Conservation (phyloP, 2,888 invertebrate genomes). For the Orgyia antiqua region DNA sequence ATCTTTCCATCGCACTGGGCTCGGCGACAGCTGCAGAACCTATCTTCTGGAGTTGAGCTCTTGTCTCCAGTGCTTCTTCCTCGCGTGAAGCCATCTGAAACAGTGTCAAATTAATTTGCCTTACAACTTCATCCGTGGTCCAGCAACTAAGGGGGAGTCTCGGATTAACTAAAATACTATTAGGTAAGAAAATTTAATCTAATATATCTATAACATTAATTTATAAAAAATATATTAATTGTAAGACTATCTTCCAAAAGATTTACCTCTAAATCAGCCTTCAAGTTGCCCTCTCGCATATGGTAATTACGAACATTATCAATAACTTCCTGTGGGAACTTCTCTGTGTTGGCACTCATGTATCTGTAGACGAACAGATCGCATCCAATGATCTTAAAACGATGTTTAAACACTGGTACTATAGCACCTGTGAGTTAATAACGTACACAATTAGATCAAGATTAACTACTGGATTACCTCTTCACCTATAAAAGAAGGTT, state of each 20-base stretch:
- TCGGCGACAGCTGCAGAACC: slow-evolving; percentile 60
- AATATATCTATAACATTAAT: no score
- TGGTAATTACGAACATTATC: slow-evolving; percentile 84
- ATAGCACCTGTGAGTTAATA: slow-evolving; percentile 79
- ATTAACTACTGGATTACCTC: no score
- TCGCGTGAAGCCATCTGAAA: slow-evolving; percentile 51
- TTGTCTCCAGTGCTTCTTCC: slow-evolving; percentile 46
- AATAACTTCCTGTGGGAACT: slow-evolving; percentile 82
- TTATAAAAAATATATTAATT: no score
- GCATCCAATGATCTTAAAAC: slow-evolving; percentile 86
- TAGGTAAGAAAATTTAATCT: no score
- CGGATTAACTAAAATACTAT: no score
- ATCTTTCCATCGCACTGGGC: slow-evolving; percentile 59
- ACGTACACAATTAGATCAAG: no score
- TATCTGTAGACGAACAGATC: slow-evolving; percentile 89
- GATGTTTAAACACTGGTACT: slow-evolving; percentile 84
- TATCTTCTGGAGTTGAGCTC: slow-evolving; percentile 56
- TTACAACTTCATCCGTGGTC: no score
- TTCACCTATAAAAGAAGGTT: no score
- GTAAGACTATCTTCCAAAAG: no score
- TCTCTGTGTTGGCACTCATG: slow-evolving; percentile 83
- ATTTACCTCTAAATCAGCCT: slow-evolving; percentile 72
- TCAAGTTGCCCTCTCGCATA: slow-evolving; percentile 80
- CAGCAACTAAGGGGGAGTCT: no score
- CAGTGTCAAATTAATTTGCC: neutral